phyloP scores from a whole-genome alignment of 2,113 vertebrate genomes.

The Coptodon rendalli region DNA sequence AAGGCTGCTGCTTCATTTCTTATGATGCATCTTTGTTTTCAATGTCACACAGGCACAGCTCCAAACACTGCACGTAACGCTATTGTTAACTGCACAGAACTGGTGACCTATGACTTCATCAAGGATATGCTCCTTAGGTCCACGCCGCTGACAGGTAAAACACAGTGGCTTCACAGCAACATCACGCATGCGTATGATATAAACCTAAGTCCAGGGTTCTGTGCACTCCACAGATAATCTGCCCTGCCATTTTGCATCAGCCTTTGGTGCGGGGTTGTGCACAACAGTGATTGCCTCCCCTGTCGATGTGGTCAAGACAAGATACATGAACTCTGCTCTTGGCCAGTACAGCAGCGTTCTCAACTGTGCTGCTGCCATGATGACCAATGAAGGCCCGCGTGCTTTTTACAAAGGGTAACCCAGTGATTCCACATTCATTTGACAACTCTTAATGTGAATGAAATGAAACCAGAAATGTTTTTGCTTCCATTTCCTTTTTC shows the following conservation, averaged over 20 bases:
- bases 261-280: conserved; percentile 86
- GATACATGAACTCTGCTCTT: conserved; percentile 84
- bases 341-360: conserved; percentile 75
- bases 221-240: conserved; percentile 73
- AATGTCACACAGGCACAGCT: conserved; percentile 50
- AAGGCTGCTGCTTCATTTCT: neutral
- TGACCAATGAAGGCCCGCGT: conserved; percentile 75
- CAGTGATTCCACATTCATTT: neutral
- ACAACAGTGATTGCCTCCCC: conserved; percentile 86
- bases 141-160: conserved; percentile 68
- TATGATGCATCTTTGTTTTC: neutral
- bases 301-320: conserved; percentile 87
- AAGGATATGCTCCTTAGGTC: conserved; percentile 70
- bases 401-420: conserved; percentile 83
- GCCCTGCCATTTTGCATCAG: conserved; percentile 84
- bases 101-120: conserved; percentile 79
- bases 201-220: neutral
- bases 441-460: neutral
- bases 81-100: conserved; percentile 77
- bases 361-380: conserved; percentile 78
- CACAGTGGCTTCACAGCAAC: neutral
- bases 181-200: neutral
- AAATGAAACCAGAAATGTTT: neutral
- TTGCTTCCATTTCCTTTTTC: neutral
- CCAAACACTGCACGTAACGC: conserved; percentile 76